phyloP scores from a whole-genome alignment of 2,888 invertebrate species.

The Neoascia interrupta region DNA sequence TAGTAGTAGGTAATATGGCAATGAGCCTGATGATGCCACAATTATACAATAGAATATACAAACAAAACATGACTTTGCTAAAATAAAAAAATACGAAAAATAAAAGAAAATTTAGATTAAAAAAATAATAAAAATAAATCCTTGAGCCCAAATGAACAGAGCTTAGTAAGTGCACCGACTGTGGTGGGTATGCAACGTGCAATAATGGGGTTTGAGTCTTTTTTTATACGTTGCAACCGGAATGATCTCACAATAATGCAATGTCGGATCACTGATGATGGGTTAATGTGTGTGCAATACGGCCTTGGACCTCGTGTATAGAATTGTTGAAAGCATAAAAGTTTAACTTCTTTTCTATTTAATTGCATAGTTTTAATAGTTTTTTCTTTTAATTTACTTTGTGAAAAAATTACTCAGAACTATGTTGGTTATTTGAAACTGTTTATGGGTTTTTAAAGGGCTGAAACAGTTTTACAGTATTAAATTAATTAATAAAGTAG shows the following conservation, averaged over 20 bases:
- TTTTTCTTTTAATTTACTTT: not conserved
- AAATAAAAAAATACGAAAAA: not conserved
- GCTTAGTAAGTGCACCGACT: too few relatives aligned
- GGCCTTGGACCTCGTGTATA: slow-evolving; percentile 13
- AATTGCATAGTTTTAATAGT: too few relatives aligned
- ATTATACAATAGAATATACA: too few relatives aligned
- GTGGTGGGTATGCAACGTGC: not conserved
- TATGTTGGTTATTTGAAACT: too few relatives aligned
- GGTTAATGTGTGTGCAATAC: not conserved
- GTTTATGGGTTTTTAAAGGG: too few relatives aligned
- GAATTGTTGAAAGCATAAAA: slow-evolving; percentile 5
- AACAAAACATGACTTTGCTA: not conserved
- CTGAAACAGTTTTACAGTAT: too few relatives aligned
- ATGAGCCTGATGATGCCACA: not conserved
- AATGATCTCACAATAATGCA: slow-evolving; percentile 12
- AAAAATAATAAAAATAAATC: too few relatives aligned
- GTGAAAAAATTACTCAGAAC: not conserved
- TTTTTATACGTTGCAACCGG: not conserved
- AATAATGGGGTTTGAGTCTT: not conserved
- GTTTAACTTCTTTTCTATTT: not conserved
- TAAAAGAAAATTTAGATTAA: too few relatives aligned
- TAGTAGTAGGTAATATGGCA: too few relatives aligned
- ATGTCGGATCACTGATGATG: slow-evolving; percentile 3
- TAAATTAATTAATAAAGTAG: too few relatives aligned
- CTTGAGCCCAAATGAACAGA: slow-evolving; percentile 1